phyloP scores from a whole-genome alignment of 1,140 invertebrate species.

The Paramacrobiotus metropolitanus region DNA sequence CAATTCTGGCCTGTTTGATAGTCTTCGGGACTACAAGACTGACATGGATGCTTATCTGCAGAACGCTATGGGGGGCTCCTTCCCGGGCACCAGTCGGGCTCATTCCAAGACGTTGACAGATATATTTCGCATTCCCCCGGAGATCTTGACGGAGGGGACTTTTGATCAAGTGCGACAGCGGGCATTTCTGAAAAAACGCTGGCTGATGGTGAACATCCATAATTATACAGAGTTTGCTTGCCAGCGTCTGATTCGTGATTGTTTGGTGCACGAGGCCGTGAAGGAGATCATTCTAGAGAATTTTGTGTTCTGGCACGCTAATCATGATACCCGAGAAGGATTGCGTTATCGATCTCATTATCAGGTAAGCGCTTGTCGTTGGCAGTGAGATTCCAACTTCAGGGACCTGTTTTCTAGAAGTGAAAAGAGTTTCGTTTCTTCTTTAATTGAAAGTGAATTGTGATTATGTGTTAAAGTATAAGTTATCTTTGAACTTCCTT shows the following conservation, averaged over 20 bases:
- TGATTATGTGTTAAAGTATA: background rate
- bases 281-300: background rate
- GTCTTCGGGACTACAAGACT: background rate
- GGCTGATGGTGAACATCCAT: slow-evolving; percentile 1
- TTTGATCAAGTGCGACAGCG: background rate
- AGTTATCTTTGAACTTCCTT: no score
- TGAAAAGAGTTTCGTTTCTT: background rate
- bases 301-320: background rate
- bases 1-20: background rate
- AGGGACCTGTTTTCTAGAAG: background rate
- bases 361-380: background rate
- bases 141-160: background rate
- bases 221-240: background rate
- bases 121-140: background rate
- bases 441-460: background rate
- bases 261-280: background rate
- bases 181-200: background rate
- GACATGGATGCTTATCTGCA: background rate
- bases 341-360: background rate
- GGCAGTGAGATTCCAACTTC: background rate
- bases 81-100: background rate
- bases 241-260: background rate
- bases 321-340: background rate
- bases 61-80: background rate
- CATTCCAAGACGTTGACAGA: no score